These are phyloP conservation scores for Enteromius fasciolatus DNA, from an alignment of 2,797 vertebrate species.

Conservation along the genomic window DNA sequence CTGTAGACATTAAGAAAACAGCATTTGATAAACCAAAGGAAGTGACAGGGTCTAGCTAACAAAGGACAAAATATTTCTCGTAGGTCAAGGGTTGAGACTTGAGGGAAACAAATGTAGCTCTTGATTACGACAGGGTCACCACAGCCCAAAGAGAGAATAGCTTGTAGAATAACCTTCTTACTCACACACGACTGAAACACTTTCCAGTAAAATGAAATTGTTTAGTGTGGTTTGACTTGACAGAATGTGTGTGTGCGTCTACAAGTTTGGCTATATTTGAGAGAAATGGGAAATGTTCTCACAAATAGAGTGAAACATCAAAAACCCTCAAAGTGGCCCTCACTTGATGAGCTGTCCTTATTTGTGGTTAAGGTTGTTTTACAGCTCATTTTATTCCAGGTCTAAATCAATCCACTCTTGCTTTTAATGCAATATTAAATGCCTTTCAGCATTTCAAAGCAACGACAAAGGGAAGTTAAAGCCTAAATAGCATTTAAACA, in stretches of 20 bases:
- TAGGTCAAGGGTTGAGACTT: conserved; percentile 19
- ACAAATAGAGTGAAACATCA: background rate
- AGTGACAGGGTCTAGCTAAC: conserved; percentile 24
- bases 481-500: background rate
- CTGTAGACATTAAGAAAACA: background rate
- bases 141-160: background rate
- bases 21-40: background rate
- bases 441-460: background rate
- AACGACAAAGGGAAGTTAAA: background rate
- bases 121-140: conserved; percentile 15
- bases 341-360: background rate
- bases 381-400: background rate
- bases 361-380: background rate
- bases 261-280: background rate
- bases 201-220: conserved; percentile 5
- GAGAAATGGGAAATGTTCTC: background rate
- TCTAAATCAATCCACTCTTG: background rate
- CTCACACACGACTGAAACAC: conserved; percentile 2
- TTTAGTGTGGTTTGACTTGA: conserved; percentile 1
- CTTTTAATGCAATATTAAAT: background rate
- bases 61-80: background rate
- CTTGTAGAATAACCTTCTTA: conserved; percentile 16
- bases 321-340: background rate
- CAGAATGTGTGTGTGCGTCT: background rate
- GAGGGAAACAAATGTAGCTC: background rate